A percentile compares a stretch with the other conserved stretches of the same genome.
Evolutionary conservation across 2,797 vertebrate species (phyloP).

Genomic region (Oryzias sinensis): DNA sequence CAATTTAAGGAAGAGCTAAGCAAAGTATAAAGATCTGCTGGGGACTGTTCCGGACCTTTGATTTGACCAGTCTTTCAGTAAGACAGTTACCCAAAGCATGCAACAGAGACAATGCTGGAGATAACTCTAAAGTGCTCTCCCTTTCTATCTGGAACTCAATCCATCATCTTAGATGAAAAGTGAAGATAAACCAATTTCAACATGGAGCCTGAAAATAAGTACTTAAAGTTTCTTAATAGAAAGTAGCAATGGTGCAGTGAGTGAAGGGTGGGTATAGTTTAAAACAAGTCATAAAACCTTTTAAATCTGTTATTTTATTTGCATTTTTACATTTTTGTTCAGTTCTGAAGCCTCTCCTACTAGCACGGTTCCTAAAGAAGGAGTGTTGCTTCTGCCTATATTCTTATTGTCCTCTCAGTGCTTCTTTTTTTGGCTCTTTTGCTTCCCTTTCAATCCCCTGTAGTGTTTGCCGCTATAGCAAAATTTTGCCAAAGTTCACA

Average conservation of each 20-base stretch:
- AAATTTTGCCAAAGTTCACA: conserved; percentile 59
- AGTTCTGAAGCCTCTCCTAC: no score
- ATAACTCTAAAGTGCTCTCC: no score
- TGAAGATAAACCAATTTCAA: not conserved
- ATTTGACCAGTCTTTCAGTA: not conserved
- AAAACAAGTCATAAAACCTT: no score
- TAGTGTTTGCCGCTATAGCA: conserved; percentile 31
- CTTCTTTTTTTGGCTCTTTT: conserved; percentile 33
- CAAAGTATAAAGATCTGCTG: not conserved
- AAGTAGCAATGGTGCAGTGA: no score
- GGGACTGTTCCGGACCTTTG: not conserved
- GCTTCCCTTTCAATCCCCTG: conserved; percentile 19
- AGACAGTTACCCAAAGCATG: not conserved
- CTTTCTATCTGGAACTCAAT: not conserved
- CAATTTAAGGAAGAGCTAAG: no score
- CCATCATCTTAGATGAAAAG: not conserved
- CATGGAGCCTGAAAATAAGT: no score
- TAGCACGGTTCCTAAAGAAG: no score
- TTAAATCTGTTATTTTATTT: no score
- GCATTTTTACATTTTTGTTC: no score
- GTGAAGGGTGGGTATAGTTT: no score
- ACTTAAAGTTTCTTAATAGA: no score
- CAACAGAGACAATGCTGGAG: not conserved
- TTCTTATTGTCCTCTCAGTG: conserved; percentile 15
- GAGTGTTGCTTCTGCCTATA: conserved; percentile 1